phyloP scores from a whole-genome alignment of 2,113 vertebrate genomes.

The Athene cunicularia region DNA sequence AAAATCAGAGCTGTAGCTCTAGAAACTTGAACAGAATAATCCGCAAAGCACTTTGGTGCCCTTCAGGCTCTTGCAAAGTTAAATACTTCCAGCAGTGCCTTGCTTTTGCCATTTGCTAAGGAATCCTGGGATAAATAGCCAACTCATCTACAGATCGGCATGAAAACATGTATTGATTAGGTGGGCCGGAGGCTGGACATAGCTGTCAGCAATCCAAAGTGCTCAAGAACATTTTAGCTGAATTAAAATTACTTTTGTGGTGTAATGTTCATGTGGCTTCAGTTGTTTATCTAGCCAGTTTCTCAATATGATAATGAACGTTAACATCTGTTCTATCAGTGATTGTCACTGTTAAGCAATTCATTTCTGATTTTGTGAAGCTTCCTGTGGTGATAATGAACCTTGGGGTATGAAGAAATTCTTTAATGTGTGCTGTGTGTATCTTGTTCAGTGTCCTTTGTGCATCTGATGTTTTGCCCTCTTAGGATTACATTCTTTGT shows the following conservation, averaged over 20 bases:
- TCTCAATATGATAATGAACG: not conserved
- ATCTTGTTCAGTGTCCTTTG: not conserved
- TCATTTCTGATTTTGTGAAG: slow-evolving; percentile 11
- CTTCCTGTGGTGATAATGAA: not conserved
- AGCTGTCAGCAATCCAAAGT: not conserved
- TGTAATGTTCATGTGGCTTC: not conserved
- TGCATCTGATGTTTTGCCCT: not conserved
- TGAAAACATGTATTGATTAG: not conserved
- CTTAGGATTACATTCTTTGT: not conserved
- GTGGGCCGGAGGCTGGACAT: not conserved
- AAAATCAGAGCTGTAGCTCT: not conserved
- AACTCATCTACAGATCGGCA: not conserved
- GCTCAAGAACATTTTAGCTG: not conserved
- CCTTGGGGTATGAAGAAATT: not conserved
- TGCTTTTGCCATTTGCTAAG: slow-evolving; percentile 35
- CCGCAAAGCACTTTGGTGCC: not conserved
- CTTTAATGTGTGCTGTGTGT: not conserved
- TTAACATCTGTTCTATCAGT: not conserved
- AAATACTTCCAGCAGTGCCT: not conserved
- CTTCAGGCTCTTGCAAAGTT: not conserved
- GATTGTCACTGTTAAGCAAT: not conserved
- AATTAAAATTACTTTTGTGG: not conserved
- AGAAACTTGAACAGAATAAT: not conserved
- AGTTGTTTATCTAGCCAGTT: not conserved
- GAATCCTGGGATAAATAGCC: not conserved